These are phyloP conservation scores for Catocala sponsa DNA, from an alignment of 2,888 invertebrate genomes.

Conservation along the genomic window DNA sequence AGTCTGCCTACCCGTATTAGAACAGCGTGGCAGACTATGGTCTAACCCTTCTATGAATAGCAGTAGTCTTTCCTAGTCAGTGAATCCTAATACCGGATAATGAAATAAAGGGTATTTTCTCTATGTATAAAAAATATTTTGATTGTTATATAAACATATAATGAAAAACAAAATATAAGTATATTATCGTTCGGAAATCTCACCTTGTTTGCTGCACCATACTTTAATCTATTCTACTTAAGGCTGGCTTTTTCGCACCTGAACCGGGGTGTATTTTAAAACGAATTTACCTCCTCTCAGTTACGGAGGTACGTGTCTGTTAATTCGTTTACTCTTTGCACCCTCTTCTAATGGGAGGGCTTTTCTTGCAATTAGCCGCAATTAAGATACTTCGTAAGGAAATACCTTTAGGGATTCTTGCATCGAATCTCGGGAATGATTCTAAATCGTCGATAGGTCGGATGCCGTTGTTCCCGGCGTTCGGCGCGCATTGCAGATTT, in stretches of 20 bases:
- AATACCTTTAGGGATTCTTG: constrained; percentile 61
- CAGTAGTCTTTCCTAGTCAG: no score
- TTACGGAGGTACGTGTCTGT: constrained; percentile 76
- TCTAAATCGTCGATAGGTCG: constrained; percentile 56
- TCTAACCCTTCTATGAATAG: no score
- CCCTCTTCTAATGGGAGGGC: constrained; percentile 77
- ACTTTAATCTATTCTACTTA: constrained; percentile 81
- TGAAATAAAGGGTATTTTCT: no score
- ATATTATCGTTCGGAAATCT: constrained; percentile 51
- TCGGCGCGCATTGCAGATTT: constrained; percentile 45
- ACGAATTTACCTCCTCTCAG: constrained; percentile 79
- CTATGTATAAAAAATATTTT: no score
- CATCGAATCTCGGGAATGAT: constrained; percentile 50
- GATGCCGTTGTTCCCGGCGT: constrained; percentile 46
- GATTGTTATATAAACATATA: no score
- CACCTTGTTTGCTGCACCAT: constrained; percentile 55
- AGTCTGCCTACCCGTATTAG: no score
- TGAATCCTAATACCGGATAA: no score
- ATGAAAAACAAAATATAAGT: constrained; percentile 38
- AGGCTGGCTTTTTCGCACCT: constrained; percentile 81
- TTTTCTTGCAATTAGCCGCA: constrained; percentile 85
- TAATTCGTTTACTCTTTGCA: constrained; percentile 85
- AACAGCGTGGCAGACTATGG: no score
- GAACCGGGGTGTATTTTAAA: constrained; percentile 77
- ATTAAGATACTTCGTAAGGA: constrained; percentile 80